phyloP scores from a whole-genome alignment of 23 tunicate species.

The Ciona savignyi region DNA sequence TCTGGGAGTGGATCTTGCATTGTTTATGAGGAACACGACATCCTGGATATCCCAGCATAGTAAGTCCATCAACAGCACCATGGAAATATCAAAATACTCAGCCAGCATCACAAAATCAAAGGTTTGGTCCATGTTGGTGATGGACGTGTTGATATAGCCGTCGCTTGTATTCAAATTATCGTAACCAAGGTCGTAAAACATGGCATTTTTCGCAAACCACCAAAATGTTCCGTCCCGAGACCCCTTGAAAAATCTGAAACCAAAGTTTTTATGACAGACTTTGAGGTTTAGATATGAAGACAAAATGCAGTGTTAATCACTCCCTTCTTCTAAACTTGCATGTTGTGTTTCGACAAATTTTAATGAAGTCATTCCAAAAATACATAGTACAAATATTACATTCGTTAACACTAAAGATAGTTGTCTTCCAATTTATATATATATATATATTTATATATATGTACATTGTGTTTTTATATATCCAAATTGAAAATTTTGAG shows the following conservation, averaged over 20 bases:
- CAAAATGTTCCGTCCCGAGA: constrained; percentile 22
- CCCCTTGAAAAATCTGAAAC: constrained; percentile 48
- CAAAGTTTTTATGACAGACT: background rate
- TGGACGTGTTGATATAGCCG: constrained; percentile 33
- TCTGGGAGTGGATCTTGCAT: constrained; percentile 23
- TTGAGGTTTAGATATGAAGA: background rate
- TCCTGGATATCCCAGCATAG: constrained; percentile 48
- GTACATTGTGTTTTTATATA: no score
- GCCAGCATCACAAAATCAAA: constrained; percentile 53
- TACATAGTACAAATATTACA: no score
- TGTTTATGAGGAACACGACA: constrained; percentile 19
- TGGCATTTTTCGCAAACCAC: constrained; percentile 78
- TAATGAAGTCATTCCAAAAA: no score
- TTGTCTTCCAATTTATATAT: no score
- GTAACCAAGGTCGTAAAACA: constrained; percentile 71
- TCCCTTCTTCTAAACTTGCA: no score
- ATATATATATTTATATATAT: no score
- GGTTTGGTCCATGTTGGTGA: constrained; percentile 24
- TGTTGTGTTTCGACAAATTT: no score
- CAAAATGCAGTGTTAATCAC: background rate
- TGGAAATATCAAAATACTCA: constrained; percentile 66
- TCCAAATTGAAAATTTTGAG: no score
- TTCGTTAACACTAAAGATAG: no score
- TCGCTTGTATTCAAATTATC: constrained; percentile 53
- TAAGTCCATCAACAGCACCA: constrained; percentile 50